A percentile compares a stretch with the other conserved stretches of the same genome.
These are phyloP conservation scores for Toxotes jaculatrix DNA, from an alignment of 2,113 vertebrate genomes.

Conservation along the genomic window DNA sequence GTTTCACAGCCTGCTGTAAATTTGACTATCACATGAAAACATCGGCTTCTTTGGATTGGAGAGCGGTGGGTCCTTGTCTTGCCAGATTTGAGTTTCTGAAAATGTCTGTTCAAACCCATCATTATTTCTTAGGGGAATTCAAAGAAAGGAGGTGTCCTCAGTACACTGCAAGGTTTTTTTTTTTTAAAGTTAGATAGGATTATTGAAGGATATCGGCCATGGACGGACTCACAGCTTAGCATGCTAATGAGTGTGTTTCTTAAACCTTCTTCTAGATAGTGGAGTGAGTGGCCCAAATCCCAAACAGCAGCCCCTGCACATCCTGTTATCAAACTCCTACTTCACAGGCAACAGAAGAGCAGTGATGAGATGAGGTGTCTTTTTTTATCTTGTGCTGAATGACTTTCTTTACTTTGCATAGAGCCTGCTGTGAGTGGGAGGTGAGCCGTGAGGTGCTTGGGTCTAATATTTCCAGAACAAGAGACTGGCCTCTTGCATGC, in stretches of 20 bases:
- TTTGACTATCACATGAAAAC: no score
- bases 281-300: constrained; percentile 40
- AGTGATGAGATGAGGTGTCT: constrained; percentile 45
- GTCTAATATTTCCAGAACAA: constrained; percentile 46
- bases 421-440: constrained; percentile 35
- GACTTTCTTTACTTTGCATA: constrained; percentile 46
- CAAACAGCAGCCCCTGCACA: constrained; percentile 42
- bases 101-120: no score
- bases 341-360: constrained; percentile 43
- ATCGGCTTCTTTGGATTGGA: no score
- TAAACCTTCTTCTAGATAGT: constrained; percentile 42
- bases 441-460: constrained; percentile 1
- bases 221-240: constrained; percentile 44
- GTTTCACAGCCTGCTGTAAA: no score
- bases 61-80: no score
- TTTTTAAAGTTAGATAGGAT: constrained; percentile 32
- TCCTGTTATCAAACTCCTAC: constrained; percentile 40
- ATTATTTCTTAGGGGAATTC: no score
- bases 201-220: constrained; percentile 44
- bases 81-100: no score
- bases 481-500: not conserved
- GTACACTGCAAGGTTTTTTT: not conserved
- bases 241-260: constrained; percentile 59
- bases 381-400: constrained; percentile 49
- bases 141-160: no score